Base-by-base conservation (phyloP, 2,113 vertebrate species). In the Tetraodon nigroviridis region DNA sequence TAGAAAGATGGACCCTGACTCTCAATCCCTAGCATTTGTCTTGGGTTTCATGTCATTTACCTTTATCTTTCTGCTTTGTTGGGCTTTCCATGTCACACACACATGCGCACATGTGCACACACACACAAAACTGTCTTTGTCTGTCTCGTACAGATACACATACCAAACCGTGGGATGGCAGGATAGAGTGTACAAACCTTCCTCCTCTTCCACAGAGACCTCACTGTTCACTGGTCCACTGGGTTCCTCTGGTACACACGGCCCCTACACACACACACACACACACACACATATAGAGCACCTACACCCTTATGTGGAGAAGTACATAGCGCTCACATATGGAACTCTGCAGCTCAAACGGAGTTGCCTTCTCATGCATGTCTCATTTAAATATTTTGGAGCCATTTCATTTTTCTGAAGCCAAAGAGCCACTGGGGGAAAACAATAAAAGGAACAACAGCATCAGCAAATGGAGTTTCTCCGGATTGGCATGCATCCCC, bases 211-310 rank as follows among this genome's bases (percentile, higher is more conserved):
- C 77, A 93, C 90, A 93, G 92, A 92, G 88, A 44, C 68, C 73
- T 57, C 76, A 86, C 91, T 94, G 89, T 94, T 92, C 83, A 10
- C 77, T 71, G 92, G 92, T 89, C 87, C 89, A 70, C 76, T 85
- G 78, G 92, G 86, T 87, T 93, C 88, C 86, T 87, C 64, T 69
- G 92, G 92, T 84, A 84, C 67, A 55, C 81, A 76, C 84, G 91
- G 90, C 80, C 84, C 45, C 71, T 51, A 21, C 66, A 60, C 61
- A 49, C 55, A 53, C 54, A 62, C 57, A 54, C 58, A 55, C 19
- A 57, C 64, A 60, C 40, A 45, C 44, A 66, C 52, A 60, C 53
- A 22, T 20, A 58, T 37, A 7, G 12, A 48, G 52, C 53, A 37
- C 49, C 44, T 47, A 53, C 61, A 27, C 55, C 59, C 56, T 21